phyloP scores from a whole-genome alignment of 2,888 invertebrate species.

The Himalopsyche anomala region DNA sequence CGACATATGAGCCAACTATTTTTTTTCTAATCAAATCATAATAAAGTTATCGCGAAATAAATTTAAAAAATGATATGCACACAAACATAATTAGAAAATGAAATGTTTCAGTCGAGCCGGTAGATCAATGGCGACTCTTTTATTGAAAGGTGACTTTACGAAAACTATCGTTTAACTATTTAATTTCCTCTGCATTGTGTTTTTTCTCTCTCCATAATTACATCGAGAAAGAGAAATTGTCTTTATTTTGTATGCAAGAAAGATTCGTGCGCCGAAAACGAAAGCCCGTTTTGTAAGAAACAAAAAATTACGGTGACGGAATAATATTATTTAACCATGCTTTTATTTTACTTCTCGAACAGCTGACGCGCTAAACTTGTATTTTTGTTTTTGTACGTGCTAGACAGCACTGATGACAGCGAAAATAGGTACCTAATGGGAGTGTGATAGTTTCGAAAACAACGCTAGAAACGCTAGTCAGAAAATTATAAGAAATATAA shows the following conservation, averaged over 20 bases:
- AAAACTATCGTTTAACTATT: slow-evolving; percentile 28
- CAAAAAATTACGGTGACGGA: slow-evolving; percentile 4
- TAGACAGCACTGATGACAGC: background rate
- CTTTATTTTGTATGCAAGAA: slow-evolving; percentile 19
- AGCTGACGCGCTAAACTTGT: slow-evolving; percentile 7
- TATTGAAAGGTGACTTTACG: background rate
- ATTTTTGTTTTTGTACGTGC: background rate
- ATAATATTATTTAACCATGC: background rate
- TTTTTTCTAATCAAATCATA: no score
- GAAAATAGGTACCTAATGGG: background rate
- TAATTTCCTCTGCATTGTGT: background rate
- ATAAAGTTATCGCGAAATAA: background rate
- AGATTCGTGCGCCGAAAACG: slow-evolving; percentile 30
- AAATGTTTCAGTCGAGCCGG: background rate
- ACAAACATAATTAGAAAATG: background rate
- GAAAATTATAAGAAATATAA: no score
- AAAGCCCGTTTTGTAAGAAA: slow-evolving; percentile 2
- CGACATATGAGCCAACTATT: no score
- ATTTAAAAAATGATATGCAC: background rate
- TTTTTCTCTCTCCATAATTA: slow-evolving; percentile 7
- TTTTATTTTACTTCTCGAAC: slow-evolving; percentile 12
- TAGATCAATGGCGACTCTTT: background rate
- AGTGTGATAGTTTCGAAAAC: background rate
- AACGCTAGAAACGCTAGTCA: background rate
- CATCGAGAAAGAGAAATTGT: slow-evolving; percentile 17